Conservation (phyloP, 2,888 invertebrate species). For the Lepidocyrtinus sp. region DNA sequence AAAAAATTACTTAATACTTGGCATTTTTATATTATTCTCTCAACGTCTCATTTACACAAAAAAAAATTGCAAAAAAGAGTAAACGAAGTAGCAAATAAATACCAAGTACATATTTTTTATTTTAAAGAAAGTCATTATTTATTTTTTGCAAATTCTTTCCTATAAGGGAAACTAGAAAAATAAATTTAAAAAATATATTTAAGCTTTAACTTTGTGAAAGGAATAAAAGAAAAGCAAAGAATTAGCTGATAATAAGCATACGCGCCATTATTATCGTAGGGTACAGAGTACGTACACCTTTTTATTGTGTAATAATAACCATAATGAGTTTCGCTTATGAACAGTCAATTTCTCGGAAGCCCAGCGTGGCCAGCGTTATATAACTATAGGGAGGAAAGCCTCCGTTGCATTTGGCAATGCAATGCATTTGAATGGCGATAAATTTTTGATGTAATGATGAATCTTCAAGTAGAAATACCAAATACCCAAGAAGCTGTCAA, state of each 20-base stretch:
- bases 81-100: slow-evolving; percentile 9
- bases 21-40: slow-evolving; percentile 11
- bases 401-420: slow-evolving; percentile 19
- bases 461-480: too few species aligned
- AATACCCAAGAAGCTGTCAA: neutral
- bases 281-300: slow-evolving; percentile 13
- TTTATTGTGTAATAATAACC: slow-evolving; percentile 21
- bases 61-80: slow-evolving; percentile 33
- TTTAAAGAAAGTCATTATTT: slow-evolving; percentile 22
- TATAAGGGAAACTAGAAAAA: slow-evolving; percentile 16
- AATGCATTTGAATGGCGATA: slow-evolving; percentile 24
- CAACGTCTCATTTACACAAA: slow-evolving; percentile 43
- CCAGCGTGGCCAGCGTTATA: neutral
- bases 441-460: too few species aligned
- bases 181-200: slow-evolving; percentile 11
- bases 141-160: slow-evolving; percentile 28
- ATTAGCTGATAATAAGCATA: slow-evolving; percentile 38
- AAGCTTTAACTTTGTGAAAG: slow-evolving; percentile 15
- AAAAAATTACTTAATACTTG: slow-evolving; percentile 55
- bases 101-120: neutral
- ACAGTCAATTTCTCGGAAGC: neutral
- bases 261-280: slow-evolving; percentile 12
- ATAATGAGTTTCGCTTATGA: slow-evolving; percentile 26
- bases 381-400: slow-evolving; percentile 23
- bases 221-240: slow-evolving; percentile 19